Conservation (phyloP, 2,888 invertebrate species). For the Omphaloscelis lunosa region DNA sequence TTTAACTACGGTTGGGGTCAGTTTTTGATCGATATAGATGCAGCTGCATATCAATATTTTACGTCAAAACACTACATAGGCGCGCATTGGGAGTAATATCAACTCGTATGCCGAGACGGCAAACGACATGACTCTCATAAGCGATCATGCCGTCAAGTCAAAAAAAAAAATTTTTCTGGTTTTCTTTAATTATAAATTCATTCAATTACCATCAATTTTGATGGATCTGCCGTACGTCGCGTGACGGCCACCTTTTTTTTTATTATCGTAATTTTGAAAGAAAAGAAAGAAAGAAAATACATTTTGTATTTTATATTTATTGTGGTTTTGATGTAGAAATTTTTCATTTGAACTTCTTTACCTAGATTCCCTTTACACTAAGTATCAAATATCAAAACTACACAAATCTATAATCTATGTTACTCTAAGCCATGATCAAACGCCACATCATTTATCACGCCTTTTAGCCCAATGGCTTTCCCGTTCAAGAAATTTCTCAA, state of each 20-base stretch:
- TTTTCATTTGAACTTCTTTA: not conserved
- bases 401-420: not conserved
- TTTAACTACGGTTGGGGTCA: not conserved
- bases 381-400: too few relatives aligned
- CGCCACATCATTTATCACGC: constrained; percentile 38
- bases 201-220: too few relatives aligned
- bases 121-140: too few relatives aligned
- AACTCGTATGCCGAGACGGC: too few relatives aligned
- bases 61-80: not conserved
- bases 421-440: not conserved
- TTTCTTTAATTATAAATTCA: too few relatives aligned
- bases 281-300: too few relatives aligned
- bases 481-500: constrained; percentile 45
- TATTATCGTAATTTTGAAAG: not conserved
- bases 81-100: too few relatives aligned
- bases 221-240: too few relatives aligned
- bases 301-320: not conserved
- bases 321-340: not conserved
- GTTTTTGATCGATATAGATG: not conserved
- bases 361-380: not conserved
- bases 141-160: too few relatives aligned
- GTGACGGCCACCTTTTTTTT: not conserved
- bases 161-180: too few relatives aligned
- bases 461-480: constrained; percentile 10
- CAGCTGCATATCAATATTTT: not conserved